Evolutionary conservation across 2,888 invertebrate species (phyloP).

Genomic region (Sminthurinus aureus): DNA sequence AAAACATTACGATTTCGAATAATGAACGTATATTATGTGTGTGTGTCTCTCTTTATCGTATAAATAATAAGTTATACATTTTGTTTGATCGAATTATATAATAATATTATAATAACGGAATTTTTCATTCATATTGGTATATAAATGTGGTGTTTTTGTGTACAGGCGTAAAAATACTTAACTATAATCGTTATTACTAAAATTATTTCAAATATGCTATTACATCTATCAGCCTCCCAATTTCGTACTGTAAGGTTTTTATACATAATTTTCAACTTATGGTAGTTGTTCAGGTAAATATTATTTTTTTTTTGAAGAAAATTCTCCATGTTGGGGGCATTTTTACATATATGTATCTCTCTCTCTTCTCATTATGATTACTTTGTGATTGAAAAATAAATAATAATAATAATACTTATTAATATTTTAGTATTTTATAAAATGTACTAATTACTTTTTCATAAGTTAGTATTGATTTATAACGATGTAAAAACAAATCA

Average conservation of each 20-base stretch:
- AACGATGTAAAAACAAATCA: background rate
- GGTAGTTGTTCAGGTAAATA: background rate
- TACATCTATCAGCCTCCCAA: constrained; percentile 30
- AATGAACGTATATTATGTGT: background rate
- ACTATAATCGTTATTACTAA: background rate
- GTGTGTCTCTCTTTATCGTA: background rate
- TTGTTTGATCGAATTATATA: constrained; percentile 17
- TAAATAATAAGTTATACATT: constrained; percentile 28
- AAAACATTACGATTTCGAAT: too few relatives aligned
- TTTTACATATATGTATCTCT: background rate
- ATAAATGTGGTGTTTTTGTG: background rate
- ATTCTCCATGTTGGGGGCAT: background rate
- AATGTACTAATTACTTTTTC: too few relatives aligned
- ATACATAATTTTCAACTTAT: background rate
- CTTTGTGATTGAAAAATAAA: background rate
- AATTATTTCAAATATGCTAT: background rate
- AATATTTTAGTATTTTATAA: background rate
- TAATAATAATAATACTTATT: background rate
- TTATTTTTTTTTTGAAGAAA: background rate
- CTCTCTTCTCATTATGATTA: background rate
- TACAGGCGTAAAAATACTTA: background rate
- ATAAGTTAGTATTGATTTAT: too few relatives aligned
- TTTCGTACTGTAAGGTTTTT: constrained; percentile 33
- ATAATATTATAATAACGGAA: background rate
- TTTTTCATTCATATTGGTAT: background rate